Conservation (phyloP, 2,113 vertebrate species). For the Caracal caracal region DNA sequence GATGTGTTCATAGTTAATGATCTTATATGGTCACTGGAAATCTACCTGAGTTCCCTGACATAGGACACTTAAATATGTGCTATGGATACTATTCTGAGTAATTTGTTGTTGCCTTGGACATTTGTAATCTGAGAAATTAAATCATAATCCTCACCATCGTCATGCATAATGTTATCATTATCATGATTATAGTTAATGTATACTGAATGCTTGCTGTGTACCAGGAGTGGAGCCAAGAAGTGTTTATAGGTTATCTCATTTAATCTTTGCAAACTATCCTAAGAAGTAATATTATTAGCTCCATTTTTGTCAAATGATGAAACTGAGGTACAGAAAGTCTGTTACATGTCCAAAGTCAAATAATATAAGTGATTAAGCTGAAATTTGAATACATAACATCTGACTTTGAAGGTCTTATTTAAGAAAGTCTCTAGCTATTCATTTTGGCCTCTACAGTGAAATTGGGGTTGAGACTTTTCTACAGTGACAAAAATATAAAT, state of each 20-base stretch:
- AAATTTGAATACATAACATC: background rate
- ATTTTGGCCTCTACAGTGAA: background rate
- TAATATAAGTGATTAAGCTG: background rate
- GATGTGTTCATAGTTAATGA: background rate
- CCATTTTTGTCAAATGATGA: background rate
- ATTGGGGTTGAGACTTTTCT: background rate
- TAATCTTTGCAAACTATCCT: background rate
- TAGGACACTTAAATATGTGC: background rate
- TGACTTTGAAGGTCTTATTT: background rate
- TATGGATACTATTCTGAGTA: background rate
- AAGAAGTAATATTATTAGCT: background rate
- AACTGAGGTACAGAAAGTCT: background rate
- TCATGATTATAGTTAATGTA: background rate
- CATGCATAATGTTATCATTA: background rate
- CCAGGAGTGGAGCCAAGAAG: background rate
- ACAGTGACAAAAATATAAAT: constrained; percentile 21
- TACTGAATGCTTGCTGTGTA: background rate
- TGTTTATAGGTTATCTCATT: background rate
- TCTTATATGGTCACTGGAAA: background rate
- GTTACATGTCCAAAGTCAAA: background rate
- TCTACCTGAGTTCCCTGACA: background rate
- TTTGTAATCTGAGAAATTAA: background rate
- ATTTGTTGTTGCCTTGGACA: background rate
- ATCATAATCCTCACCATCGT: background rate
- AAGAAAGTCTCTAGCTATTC: background rate